phyloP scores from a whole-genome alignment of 2,113 vertebrate genomes.

The Chelonoidis abingdonii region DNA sequence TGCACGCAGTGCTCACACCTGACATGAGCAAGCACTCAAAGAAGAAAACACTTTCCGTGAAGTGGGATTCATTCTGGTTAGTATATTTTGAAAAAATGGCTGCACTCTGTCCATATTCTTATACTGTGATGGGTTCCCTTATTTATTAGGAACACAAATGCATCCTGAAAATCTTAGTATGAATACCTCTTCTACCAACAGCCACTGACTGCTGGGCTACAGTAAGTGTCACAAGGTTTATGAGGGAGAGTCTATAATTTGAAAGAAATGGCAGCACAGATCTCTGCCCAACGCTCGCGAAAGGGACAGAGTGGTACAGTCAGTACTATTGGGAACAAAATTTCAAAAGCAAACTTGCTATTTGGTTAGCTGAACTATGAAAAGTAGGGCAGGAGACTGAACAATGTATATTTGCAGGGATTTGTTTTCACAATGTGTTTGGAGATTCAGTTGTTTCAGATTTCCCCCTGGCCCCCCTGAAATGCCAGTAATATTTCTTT shows the following conservation, averaged over 20 bases:
- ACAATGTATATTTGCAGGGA: conserved; percentile 53
- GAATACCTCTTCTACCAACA: neutral
- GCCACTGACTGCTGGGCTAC: neutral
- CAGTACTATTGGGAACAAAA: conserved; percentile 56
- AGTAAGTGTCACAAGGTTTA: neutral
- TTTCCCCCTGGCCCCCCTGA: conserved; percentile 6
- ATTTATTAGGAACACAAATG: neutral
- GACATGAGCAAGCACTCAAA: too few relatives aligned
- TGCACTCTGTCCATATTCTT: neutral
- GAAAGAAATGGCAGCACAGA: conserved; percentile 16
- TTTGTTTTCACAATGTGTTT: conserved; percentile 66
- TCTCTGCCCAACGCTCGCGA: neutral
- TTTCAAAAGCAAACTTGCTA: conserved; percentile 45
- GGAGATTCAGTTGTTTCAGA: conserved; percentile 50
- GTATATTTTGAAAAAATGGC: conserved; percentile 12
- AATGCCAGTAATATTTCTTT: conserved; percentile 49
- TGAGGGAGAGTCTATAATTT: neutral
- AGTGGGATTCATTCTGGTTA: neutral
- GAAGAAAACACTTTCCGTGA: neutral
- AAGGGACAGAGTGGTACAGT: conserved; percentile 48
- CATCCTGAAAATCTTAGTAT: neutral
- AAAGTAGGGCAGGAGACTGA: conserved; percentile 54
- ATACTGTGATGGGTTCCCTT: neutral
- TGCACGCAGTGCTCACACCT: too few relatives aligned
- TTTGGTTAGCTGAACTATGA: conserved; percentile 65